Evolutionary conservation across 2,888 invertebrate genomes (phyloP), one percentile per base, ranked within the genome.

Genomic region (Odontocolon sp.): DNA sequence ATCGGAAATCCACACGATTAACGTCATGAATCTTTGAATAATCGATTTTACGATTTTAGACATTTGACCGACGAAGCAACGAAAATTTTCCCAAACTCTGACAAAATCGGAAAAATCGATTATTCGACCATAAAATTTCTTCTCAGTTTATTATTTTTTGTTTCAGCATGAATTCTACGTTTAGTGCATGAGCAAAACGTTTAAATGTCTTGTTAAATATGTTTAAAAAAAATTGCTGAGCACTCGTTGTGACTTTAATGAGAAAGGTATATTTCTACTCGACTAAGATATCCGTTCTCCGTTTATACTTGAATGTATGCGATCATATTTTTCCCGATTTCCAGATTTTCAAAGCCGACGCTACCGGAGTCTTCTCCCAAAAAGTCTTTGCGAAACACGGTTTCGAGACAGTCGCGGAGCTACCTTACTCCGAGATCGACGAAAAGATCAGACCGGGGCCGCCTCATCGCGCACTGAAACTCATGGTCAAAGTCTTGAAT

Each of bases 321-420:
- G 3, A 50, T 2, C 3, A 9, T 9, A 3, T 9, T 26, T 26
- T 36, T 33, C 6, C 18, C 18, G 16, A 6, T 28, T 63, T 42
- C 64, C 91, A 95, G 95, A 86, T 96, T 21, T 93, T 96, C 83
- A 96, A 96, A 90, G 95, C 94, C 14, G 96, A 96, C 87, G 96
- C 96, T 0, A 96, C 96, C 0, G 96, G 96, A 16, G 92, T 94
- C 1, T 96, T 93, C 85, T 96, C 96, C 0, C 96, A 96, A 86
- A 94, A 94, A 83, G 94, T 95, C 67, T 94, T 94, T 76, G 92
- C 92, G 83, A 94, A 93, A 26, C 91, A 94, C 47, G 95, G 95
- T 0, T 93, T 95, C 84, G 91, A 92, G 56, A 92, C 93, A 0
- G 91, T 94, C 31, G 92, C 93, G 57, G 93, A 94, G 79, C 92